Percentiles rank a stretch among this genome's conserved stretches.
Evolutionary conservation across 1,140 invertebrate genomes (phyloP).

Genomic region (Acromyrmex heyeri): DNA sequence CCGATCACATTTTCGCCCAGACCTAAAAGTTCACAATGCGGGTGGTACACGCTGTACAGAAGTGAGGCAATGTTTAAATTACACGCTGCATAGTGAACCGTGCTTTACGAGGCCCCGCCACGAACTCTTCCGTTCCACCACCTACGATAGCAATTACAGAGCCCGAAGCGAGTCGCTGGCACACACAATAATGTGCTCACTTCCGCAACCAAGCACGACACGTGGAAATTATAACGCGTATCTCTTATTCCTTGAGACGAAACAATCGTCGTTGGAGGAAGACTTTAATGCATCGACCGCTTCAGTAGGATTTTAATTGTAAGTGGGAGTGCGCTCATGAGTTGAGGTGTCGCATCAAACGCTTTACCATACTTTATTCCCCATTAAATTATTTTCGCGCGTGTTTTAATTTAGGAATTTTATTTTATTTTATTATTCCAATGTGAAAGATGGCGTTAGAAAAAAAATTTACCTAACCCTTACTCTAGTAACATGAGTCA

Average conservation of each 20-base stretch:
- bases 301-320: not conserved
- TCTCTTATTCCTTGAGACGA: slow-evolving; percentile 19
- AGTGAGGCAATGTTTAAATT: slow-evolving; percentile 83
- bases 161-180: slow-evolving; percentile 67
- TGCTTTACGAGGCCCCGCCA: slow-evolving; percentile 78
- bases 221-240: slow-evolving; percentile 55
- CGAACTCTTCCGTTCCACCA: slow-evolving; percentile 71
- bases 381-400: slow-evolving; percentile 12
- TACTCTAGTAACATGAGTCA: no score
- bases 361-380: not conserved
- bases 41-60: slow-evolving; percentile 70
- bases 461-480: not conserved
- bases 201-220: slow-evolving; percentile 60
- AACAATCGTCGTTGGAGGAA: slow-evolving; percentile 15
- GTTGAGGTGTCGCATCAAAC: not conserved
- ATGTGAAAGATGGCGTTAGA: not conserved
- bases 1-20: slow-evolving; percentile 6
- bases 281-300: slow-evolving; percentile 12
- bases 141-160: slow-evolving; percentile 77
- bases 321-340: slow-evolving; percentile 14
- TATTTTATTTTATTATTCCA: not conserved
- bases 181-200: slow-evolving; percentile 59
- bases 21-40: slow-evolving; percentile 65
- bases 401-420: slow-evolving; percentile 8
- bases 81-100: slow-evolving; percentile 75